phyloP scores from a whole-genome alignment of 2,888 invertebrate genomes.

The Calameuta pallipes region DNA sequence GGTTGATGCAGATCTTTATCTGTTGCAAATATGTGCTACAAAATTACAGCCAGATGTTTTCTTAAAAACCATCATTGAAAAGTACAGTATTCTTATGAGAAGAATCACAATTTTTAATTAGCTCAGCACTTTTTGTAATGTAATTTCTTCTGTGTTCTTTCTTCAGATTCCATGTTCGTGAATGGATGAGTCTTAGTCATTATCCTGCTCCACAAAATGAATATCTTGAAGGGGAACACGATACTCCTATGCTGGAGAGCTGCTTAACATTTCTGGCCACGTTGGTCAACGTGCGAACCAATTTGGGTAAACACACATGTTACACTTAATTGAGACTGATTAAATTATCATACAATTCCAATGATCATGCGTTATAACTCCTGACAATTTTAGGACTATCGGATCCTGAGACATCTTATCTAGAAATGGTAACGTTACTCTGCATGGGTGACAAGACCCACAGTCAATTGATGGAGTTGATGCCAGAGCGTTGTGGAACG shows the following conservation, averaged over 20 bases:
- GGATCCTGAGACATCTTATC: slow-evolving; percentile 76
- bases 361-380: not conserved
- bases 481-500: slow-evolving; percentile 96
- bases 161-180: slow-evolving; percentile 84
- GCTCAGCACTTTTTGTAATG: not conserved
- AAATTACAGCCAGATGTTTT: slow-evolving; percentile 88
- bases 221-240: slow-evolving; percentile 81
- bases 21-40: slow-evolving; percentile 93
- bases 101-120: not conserved
- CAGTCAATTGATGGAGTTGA: slow-evolving; percentile 92
- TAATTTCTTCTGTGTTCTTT: slow-evolving; percentile 14
- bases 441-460: slow-evolving; percentile 96
- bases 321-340: not conserved
- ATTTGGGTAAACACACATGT: slow-evolving; percentile 74
- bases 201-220: slow-evolving; percentile 73
- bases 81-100: slow-evolving; percentile 68
- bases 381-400: slow-evolving; percentile 67
- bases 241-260: slow-evolving; percentile 91
- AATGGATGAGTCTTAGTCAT: slow-evolving; percentile 85
- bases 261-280: slow-evolving; percentile 92
- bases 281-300: slow-evolving; percentile 87
- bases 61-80: slow-evolving; percentile 87
- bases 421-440: slow-evolving; percentile 93
- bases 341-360: not conserved
- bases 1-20: slow-evolving; percentile 96